Base-by-base conservation (phyloP, 2,113 vertebrate genomes). In the Dipodomys stephensi region DNA sequence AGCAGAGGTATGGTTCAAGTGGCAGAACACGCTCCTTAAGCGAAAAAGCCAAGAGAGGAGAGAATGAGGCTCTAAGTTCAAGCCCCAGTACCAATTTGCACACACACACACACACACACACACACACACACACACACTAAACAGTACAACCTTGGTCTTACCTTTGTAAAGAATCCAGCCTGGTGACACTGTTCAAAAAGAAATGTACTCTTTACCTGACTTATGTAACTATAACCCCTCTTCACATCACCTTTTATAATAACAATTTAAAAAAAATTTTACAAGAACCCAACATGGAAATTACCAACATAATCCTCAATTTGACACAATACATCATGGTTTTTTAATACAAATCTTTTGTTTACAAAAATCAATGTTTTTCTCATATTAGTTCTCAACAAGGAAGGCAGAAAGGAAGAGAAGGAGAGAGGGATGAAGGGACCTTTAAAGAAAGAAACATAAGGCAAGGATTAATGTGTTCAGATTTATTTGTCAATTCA, bases 401-500 rank as follows among this genome's bases (percentile, higher is more conserved):
- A 49, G 49, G 23, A 64, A 23, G 62, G 62, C 7, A 53, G 15
- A 10, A n/a, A 78, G 16, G 28, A 46, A 83, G 20, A 71, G 78
- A 81, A 28, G 79, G 65, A 79, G 28, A 44, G 60, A 57, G 64
- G 68, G 13, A 60, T 30, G 19, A 18, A 10, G 32, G 88, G 57
- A 69, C 19, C 20, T 76, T 18, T 4, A 89, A 25, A 85, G 16
- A 94, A 25, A 93, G 30, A 87, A 78, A 88, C 64, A 92, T 32
- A 94, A 77, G 28, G 2, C 23, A 35, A 11, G 82, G 67, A 92
- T 96, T 96, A 96, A 96, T 95, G 95, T 97, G 97, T 96, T 87
- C 97, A 95, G 94, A 97, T 98, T 98, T 98, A 98, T 97, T 98
- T 97, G 96, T 98, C 97, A 97, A 97, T 97, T 92, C 95, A 96